Percentiles rank a stretch among this genome's conserved stretches.
Conservation (phyloP, 2,888 invertebrate species). For the Nematopogon swammerdamellus region DNA sequence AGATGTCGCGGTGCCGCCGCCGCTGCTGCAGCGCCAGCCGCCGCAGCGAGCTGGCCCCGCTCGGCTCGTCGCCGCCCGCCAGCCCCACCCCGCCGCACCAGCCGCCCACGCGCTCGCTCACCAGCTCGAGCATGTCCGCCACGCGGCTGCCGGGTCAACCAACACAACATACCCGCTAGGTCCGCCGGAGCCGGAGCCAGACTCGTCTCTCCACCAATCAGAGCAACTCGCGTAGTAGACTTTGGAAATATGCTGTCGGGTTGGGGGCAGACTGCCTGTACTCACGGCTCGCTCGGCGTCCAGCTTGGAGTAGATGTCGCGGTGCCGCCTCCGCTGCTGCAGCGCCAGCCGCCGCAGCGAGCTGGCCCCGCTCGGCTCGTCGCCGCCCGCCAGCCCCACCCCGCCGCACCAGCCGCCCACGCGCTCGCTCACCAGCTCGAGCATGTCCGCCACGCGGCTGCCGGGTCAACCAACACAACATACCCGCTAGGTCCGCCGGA, state of each 20-base stretch:
- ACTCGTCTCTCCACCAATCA: too few relatives aligned
- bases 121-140: conserved; percentile 55
- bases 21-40: conserved; percentile 32
- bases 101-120: conserved; percentile 51
- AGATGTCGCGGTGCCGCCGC: conserved; percentile 26
- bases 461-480: conserved; percentile 12
- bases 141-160: conserved; percentile 47
- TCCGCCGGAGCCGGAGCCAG: too few relatives aligned
- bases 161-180: conserved; percentile 3
- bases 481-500: too few relatives aligned
- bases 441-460: conserved; percentile 54
- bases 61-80: conserved; percentile 34
- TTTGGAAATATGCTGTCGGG: too few relatives aligned
- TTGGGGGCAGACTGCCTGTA: too few relatives aligned
- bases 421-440: conserved; percentile 54
- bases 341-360: conserved; percentile 38
- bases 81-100: too few relatives aligned
- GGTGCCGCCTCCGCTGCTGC: conserved; percentile 23
- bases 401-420: too few relatives aligned
- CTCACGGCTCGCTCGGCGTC: conserved; percentile 34
- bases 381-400: conserved; percentile 33
- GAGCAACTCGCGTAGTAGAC: too few relatives aligned
- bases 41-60: conserved; percentile 24
- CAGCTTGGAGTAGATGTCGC: conserved; percentile 30
- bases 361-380: conserved; percentile 24